Evolutionary conservation across 2,113 vertebrate species (phyloP).

Genomic region (Campylomormyrus numenius): DNA sequence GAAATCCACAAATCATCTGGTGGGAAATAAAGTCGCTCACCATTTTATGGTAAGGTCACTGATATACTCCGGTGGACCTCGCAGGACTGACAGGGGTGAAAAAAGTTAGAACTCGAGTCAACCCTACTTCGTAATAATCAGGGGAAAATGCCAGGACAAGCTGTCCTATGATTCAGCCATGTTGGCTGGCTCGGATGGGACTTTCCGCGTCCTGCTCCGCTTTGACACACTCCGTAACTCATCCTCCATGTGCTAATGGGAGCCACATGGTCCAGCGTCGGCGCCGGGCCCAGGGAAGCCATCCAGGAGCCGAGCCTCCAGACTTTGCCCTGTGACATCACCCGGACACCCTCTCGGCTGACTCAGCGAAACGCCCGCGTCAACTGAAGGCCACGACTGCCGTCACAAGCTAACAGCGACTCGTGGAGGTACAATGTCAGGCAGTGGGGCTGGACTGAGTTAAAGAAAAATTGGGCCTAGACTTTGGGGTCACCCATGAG

Average conservation of each 20-base stretch:
- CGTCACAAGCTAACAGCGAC: background rate
- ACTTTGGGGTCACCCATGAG: background rate
- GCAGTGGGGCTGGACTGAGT: background rate
- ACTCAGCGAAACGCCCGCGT: slow-evolving; percentile 2
- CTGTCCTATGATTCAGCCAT: background rate
- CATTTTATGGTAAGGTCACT: background rate
- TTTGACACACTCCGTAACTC: background rate
- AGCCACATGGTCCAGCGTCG: background rate
- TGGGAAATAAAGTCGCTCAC: background rate
- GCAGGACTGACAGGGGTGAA: background rate
- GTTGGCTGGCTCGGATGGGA: background rate
- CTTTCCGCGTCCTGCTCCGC: background rate
- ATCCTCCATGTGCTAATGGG: background rate
- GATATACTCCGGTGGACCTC: background rate
- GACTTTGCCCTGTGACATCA: slow-evolving; percentile 16
- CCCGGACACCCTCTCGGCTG: background rate
- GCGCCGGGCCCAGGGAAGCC: background rate
- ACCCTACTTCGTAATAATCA: background rate
- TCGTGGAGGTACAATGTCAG: background rate
- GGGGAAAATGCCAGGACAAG: background rate
- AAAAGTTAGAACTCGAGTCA: background rate
- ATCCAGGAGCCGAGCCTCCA: background rate
- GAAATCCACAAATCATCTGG: background rate
- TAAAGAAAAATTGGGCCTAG: background rate
- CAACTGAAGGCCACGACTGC: background rate